These are phyloP conservation scores for Protosalanx chinensis DNA, from an alignment of 2,797 vertebrate genomes.

Conservation along the genomic window DNA sequence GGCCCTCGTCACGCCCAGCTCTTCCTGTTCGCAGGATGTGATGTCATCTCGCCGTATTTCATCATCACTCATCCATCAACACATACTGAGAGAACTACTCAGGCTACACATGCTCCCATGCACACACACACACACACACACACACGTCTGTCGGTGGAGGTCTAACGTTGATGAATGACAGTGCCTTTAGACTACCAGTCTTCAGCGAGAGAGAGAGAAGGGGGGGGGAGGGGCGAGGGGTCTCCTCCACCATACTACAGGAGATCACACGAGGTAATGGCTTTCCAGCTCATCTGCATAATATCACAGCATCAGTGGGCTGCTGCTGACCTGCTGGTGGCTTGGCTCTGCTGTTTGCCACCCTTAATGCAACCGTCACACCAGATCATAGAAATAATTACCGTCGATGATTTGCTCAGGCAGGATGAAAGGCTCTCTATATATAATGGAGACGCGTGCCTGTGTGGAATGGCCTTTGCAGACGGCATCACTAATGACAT, in stretches of 20 bases:
- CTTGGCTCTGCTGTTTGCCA: not conserved
- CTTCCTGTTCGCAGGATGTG: not conserved
- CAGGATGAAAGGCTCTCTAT: too few relatives aligned
- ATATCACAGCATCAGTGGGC: not conserved
- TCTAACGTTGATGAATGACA: slow-evolving; percentile 18
- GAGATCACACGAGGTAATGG: slow-evolving; percentile 20
- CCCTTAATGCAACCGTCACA: not conserved
- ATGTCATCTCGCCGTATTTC: slow-evolving; percentile 2
- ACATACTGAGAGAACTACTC: not conserved
- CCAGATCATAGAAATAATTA: not conserved
- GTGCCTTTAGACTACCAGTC: not conserved
- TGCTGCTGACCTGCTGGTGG: not conserved
- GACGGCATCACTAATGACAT: not conserved
- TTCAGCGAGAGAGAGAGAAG: not conserved
- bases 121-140: not conserved
- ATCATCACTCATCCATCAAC: not conserved
- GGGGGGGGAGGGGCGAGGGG: not conserved
- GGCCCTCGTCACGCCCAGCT: too few relatives aligned
- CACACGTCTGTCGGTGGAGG: not conserved
- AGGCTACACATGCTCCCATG: not conserved
- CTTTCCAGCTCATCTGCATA: slow-evolving; percentile 15
- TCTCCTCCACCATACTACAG: slow-evolving; percentile 12
- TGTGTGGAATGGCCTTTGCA: not conserved
- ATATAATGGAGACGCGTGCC: too few relatives aligned
- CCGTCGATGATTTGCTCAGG: too few relatives aligned